Evolutionary conservation across 1,140 invertebrate genomes (phyloP).

Genomic region (Triops longicaudatus): DNA sequence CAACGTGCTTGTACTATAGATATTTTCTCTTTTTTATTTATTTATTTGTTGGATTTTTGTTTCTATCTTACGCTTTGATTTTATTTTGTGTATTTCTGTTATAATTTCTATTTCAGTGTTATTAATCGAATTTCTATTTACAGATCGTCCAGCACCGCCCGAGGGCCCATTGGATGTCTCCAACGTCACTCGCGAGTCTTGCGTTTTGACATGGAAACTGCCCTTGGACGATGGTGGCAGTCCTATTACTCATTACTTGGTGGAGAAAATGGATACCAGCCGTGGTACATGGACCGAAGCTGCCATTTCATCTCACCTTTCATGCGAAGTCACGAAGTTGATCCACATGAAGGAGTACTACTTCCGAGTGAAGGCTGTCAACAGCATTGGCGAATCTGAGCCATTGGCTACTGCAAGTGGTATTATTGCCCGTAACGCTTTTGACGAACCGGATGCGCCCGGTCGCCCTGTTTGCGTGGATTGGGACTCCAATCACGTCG

Average conservation of each 20-base stretch:
- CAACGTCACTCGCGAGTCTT: slow-evolving; percentile 82
- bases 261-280: slow-evolving; percentile 95
- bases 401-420: slow-evolving; percentile 72
- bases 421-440: slow-evolving; percentile 81
- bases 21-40: no score
- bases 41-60: not conserved
- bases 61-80: no score
- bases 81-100: no score
- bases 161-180: slow-evolving; percentile 73
- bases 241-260: slow-evolving; percentile 88
- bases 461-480: slow-evolving; percentile 80
- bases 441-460: slow-evolving; percentile 82
- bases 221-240: slow-evolving; percentile 84
- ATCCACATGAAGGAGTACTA: slow-evolving; percentile 85
- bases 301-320: slow-evolving; percentile 72
- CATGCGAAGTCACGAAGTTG: slow-evolving; percentile 72
- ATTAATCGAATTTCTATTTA: slow-evolving; percentile 29
- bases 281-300: slow-evolving; percentile 92
- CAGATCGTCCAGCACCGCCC: slow-evolving; percentile 76
- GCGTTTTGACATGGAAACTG: slow-evolving; percentile 69
- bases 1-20: no score
- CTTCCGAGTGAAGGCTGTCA: slow-evolving; percentile 67
- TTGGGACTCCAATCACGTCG: slow-evolving; percentile 88
- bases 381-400: slow-evolving; percentile 90
- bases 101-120: no score